phyloP scores from a whole-genome alignment of 2,797 vertebrate species.

The Myripristis jacobus region DNA sequence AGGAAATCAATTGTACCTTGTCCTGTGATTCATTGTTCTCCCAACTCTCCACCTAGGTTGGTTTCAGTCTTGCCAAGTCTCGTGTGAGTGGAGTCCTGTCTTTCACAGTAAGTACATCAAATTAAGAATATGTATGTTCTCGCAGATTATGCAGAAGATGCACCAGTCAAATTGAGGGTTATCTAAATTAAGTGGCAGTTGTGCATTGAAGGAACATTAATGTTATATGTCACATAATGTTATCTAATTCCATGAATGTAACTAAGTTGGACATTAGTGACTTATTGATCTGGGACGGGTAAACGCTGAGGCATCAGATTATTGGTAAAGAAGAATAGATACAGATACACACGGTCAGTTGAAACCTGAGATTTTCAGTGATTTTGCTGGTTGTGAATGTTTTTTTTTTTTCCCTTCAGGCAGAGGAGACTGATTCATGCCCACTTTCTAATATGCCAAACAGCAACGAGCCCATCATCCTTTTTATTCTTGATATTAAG shows the following conservation, averaged over 20 bases:
- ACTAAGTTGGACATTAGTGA: not conserved
- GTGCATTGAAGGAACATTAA: not conserved
- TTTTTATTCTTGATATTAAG: slow-evolving; percentile 80
- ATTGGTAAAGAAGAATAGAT: not conserved
- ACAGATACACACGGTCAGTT: not conserved
- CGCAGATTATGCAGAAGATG: not conserved
- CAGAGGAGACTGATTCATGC: slow-evolving; percentile 73
- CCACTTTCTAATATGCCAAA: slow-evolving; percentile 46
- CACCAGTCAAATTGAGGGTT: not conserved
- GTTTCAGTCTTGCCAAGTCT: slow-evolving; percentile 86
- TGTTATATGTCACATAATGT: not conserved
- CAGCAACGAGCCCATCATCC: slow-evolving; percentile 72
- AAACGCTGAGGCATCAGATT: not conserved
- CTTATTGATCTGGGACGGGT: no score
- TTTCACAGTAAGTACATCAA: slow-evolving; percentile 83
- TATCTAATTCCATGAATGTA: not conserved
- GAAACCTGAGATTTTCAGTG: not conserved
- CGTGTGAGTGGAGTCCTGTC: slow-evolving; percentile 81
- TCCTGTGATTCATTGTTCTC: no score
- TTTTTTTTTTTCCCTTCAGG: slow-evolving; percentile 58
- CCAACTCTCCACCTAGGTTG: slow-evolving; percentile 75
- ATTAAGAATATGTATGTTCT: not conserved
- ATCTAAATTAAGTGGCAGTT: not conserved
- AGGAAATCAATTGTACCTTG: no score
- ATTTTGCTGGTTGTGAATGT: not conserved